Evolutionary conservation across 2,797 vertebrate genomes (phyloP).

Genomic region (Sebastes baramenuke): DNA sequence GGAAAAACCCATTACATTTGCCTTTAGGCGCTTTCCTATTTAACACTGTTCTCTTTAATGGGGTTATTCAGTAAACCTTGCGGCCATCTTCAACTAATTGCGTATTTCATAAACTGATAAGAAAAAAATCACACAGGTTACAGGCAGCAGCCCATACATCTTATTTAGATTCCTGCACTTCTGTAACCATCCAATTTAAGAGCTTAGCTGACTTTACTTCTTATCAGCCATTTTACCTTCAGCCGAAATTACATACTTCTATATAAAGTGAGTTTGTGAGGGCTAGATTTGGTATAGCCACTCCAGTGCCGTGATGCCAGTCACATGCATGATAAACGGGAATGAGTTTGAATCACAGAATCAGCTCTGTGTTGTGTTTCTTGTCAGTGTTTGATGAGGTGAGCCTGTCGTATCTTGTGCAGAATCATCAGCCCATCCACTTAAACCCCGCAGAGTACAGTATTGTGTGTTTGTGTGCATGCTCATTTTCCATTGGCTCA

Average conservation of each 20-base stretch:
- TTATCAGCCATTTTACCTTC: conserved; percentile 66
- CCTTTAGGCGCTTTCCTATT: conserved; percentile 71
- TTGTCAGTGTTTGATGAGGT: conserved; percentile 51
- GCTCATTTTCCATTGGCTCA: conserved; percentile 66
- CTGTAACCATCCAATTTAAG: conserved; percentile 62
- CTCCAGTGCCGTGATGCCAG: conserved; percentile 16
- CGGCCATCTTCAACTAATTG: conserved; percentile 74
- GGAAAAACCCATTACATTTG: conserved; percentile 75
- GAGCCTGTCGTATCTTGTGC: conserved; percentile 51
- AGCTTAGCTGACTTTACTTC: conserved; percentile 59
- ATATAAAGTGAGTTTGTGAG: conserved; percentile 26
- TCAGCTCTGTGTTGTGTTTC: conserved; percentile 43
- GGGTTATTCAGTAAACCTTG: conserved; percentile 74
- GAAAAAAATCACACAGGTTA: conserved; percentile 65
- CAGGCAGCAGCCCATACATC: conserved; percentile 53
- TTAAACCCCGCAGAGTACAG: conserved; percentile 38
- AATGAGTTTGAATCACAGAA: conserved; percentile 45
- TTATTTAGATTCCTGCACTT: conserved; percentile 63
- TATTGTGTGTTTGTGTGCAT: conserved; percentile 49
- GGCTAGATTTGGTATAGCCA: conserved; percentile 15
- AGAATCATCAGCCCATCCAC: conserved; percentile 43
- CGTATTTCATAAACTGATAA: conserved; percentile 79
- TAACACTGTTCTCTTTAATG: conserved; percentile 73
- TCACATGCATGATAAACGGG: conserved; percentile 28
- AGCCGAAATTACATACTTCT: conserved; percentile 48